Evolutionary conservation across 2,797 vertebrate species (phyloP).

Genomic region (Myotis planiceps): DNA sequence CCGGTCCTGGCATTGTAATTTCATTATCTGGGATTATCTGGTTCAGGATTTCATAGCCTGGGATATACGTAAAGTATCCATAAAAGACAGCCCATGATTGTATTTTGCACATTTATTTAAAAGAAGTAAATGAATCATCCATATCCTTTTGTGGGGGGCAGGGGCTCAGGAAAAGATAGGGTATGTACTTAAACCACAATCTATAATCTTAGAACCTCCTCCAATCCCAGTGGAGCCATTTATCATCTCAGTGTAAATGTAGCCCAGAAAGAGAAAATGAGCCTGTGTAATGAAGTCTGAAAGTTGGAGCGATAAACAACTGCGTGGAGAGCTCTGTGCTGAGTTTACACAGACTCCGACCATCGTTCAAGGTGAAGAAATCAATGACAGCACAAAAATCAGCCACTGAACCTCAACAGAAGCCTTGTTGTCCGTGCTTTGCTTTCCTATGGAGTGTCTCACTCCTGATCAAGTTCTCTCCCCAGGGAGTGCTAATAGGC

Average conservation of each 20-base stretch:
- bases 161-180: neutral
- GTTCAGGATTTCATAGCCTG: conserved; percentile 15
- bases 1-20: neutral
- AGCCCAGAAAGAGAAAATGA: conserved; percentile 54
- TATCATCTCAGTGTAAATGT: conserved; percentile 51
- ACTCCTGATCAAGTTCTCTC: conserved; percentile 56
- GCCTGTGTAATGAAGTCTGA: conserved; percentile 52
- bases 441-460: conserved; percentile 9
- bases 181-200: conserved; percentile 42
- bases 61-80: neutral
- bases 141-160: neutral
- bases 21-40: neutral
- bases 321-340: neutral
- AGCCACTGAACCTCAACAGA: conserved; percentile 29
- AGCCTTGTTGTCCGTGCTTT: neutral
- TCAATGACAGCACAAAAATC: conserved; percentile 49
- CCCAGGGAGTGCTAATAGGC: conserved; percentile 54
- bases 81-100: neutral
- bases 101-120: conserved; percentile 51
- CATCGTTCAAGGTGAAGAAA: conserved; percentile 47
- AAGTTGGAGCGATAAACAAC: conserved; percentile 55
- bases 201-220: conserved; percentile 43
- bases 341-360: conserved; percentile 34
- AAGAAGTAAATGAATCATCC: neutral
- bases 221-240: neutral